Conservation (phyloP, 2,888 invertebrate species). For the Caenorhabditis sp. region DNA sequence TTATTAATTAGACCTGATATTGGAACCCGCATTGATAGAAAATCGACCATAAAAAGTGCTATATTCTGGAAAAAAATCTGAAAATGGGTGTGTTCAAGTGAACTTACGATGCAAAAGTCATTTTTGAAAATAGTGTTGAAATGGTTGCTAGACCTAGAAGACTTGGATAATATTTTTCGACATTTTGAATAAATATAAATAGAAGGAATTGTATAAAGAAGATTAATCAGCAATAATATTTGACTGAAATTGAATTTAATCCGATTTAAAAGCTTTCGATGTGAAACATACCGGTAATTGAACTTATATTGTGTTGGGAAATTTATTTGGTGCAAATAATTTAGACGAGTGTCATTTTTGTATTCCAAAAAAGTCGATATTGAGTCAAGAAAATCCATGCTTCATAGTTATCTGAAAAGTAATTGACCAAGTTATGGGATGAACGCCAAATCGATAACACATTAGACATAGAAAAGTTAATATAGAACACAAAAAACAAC, state of each 20-base stretch:
- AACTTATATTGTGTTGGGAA: background rate
- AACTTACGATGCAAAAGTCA: slow-evolving; percentile 26
- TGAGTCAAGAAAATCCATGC: too few relatives aligned
- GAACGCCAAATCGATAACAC: too few relatives aligned
- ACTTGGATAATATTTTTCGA: slow-evolving; percentile 9
- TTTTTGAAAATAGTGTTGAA: slow-evolving; percentile 24
- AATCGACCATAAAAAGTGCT: slow-evolving; percentile 21
- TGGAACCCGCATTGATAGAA: slow-evolving; percentile 22
- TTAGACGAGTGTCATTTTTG: background rate
- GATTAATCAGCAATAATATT: slow-evolving; percentile 16
- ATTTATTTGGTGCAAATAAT: background rate
- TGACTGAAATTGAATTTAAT: slow-evolving; percentile 17
- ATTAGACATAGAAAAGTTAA: too few relatives aligned
- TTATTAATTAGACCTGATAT: slow-evolving; percentile 23
- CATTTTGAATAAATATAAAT: slow-evolving; percentile 26
- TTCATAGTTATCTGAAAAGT: too few relatives aligned
- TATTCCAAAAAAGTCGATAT: too few relatives aligned
- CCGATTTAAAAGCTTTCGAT: background rate
- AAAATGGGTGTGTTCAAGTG: background rate
- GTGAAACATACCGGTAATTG: slow-evolving; percentile 1
- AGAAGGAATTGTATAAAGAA: slow-evolving; percentile 24
- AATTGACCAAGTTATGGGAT: too few relatives aligned
- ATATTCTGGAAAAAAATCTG: slow-evolving; percentile 15
- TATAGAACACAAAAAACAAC: too few relatives aligned
- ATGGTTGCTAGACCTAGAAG: slow-evolving; percentile 10